Evolutionary conservation across 2,797 vertebrate species (phyloP).

Genomic region (Acanthis flammea): DNA sequence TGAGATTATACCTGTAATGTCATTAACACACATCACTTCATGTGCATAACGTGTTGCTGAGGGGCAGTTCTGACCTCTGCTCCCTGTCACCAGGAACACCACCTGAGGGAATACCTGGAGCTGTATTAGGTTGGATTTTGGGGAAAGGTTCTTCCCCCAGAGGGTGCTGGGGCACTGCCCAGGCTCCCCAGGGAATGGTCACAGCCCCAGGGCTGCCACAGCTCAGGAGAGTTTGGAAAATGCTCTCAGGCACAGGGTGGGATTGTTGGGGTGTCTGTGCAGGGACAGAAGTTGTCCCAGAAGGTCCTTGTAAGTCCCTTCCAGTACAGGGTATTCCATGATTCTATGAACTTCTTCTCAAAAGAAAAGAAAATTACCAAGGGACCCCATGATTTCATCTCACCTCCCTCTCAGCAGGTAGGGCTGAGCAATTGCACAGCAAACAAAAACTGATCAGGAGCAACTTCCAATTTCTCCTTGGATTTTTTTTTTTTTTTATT

Average conservation of each 20-base stretch:
- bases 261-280: neutral
- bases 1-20: neutral
- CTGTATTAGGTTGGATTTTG: neutral
- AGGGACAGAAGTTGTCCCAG: neutral
- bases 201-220: rapidly evolving
- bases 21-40: neutral
- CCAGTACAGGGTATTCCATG: neutral
- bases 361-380: neutral
- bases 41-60: neutral
- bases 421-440: neutral
- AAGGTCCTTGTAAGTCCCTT: neutral
- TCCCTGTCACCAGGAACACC: neutral
- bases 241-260: neutral
- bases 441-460: neutral
- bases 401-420: neutral
- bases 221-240: neutral
- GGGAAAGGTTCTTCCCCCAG: neutral
- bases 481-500: neutral
- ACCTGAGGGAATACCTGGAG: neutral
- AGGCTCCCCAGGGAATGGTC: neutral
- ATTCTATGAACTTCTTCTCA: neutral
- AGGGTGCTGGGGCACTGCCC: rapidly evolving
- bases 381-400: neutral
- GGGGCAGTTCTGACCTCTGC: neutral
- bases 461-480: neutral